Evolutionary conservation across 2,113 vertebrate genomes (phyloP), one percentile per base, ranked within the genome.

Genomic region (Zosterops japonicus): DNA sequence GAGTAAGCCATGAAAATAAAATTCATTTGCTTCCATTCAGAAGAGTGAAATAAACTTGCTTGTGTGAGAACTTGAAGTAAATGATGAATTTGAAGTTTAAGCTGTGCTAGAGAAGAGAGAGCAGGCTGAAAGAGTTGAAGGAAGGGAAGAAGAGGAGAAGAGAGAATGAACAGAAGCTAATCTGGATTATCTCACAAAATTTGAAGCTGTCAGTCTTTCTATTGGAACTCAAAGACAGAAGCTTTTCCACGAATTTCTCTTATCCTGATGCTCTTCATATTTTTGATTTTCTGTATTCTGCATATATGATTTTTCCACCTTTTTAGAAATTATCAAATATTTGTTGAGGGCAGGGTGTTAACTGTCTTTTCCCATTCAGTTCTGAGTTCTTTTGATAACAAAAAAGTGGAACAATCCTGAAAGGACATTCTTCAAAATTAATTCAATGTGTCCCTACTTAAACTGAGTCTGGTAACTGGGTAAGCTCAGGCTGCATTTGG

Each of bases 1-100:
- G 96, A 93, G 72, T 79, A 53, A 98, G 87, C 71, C 61, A 75
- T 93, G 90, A 94, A 96, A 96, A 93, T 94, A 95, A 97, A 97
- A 97, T 90, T 90, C 55, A 89, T 96, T 94, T 94, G 22, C 71
- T 87, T 96, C 87, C 87, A 93, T 96, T 97, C 47, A 67, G n/a
- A 95, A 95, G 46, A 61, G 70, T 57, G 53, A 94, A 96, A 80
- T 91, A 94, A 97, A 91, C 94, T 86, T 27, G 18, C 22, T 24
- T 90, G 28, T 96, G 55, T 92, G 93, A 72, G 75, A 94, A 95
- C 93, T 89, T 95, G 76, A 97, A 95, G 70, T 59, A 74, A 78
- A 70, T 76, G 20, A 84, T 89, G 61, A 88, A 87, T 72, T 82
- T 93, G 91, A 95, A 63, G 24, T 83, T 89, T 63, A 36, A 61